Evolutionary conservation across 1,140 invertebrate genomes (phyloP).

Genomic region (Solenopsis invicta): DNA sequence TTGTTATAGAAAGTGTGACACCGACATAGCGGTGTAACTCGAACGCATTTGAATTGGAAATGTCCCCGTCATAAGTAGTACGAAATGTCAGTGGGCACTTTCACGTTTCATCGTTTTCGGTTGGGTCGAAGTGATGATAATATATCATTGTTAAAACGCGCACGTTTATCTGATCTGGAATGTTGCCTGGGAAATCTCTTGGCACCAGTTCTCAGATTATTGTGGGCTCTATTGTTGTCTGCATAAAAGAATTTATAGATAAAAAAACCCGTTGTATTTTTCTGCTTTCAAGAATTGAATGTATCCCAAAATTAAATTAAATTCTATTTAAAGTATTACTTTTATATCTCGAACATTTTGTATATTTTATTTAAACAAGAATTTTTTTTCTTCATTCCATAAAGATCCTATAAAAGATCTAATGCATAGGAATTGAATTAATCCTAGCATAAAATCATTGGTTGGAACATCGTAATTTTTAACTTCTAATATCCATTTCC

Average conservation of each 20-base stretch:
- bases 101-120: slow-evolving; percentile 50
- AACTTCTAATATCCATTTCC: no score
- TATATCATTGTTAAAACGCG: not conserved
- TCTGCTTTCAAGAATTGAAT: not conserved
- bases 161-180: not conserved
- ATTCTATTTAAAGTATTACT: not conserved
- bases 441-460: not conserved
- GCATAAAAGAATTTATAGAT: not conserved
- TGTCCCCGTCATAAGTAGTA: slow-evolving; percentile 45
- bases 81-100: slow-evolving; percentile 53
- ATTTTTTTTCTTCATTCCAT: not conserved
- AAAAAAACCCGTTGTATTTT: not conserved
- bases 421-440: not conserved
- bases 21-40: slow-evolving; percentile 58
- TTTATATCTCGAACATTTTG: not conserved
- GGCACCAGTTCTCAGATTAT: not conserved
- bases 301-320: not conserved
- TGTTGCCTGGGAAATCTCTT: not conserved
- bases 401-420: slow-evolving; percentile 9
- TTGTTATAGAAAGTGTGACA: slow-evolving; percentile 66
- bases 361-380: not conserved
- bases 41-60: slow-evolving; percentile 69
- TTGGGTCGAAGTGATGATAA: not conserved
- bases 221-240: not conserved
- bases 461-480: not conserved